A percentile compares a stretch with the other conserved stretches of the same genome.
These are phyloP conservation scores for Callimorpha dominula DNA, from an alignment of 2,888 invertebrate genomes.

Conservation along the genomic window DNA sequence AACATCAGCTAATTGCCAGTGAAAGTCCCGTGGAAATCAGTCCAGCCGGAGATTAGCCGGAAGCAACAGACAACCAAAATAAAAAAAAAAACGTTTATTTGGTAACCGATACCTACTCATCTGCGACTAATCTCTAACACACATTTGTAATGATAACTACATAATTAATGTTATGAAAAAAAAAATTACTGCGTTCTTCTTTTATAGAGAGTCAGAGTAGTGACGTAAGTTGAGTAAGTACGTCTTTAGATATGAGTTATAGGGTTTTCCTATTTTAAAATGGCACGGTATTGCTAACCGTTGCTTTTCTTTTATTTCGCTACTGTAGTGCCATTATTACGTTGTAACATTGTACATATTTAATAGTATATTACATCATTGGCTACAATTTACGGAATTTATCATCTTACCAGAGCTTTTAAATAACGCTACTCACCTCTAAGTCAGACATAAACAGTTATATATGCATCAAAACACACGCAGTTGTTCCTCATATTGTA, in stretches of 20 bases:
- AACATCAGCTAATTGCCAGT: no score
- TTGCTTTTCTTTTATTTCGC: background rate
- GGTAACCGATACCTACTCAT: no score
- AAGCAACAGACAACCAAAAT: no score
- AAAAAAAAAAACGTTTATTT: no score
- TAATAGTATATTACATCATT: background rate
- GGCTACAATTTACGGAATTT: background rate
- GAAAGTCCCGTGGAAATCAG: no score
- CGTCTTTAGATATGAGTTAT: background rate
- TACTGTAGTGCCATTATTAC: background rate
- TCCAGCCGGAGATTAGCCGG: no score
- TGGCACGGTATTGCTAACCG: background rate
- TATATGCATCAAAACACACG: conserved; percentile 18
- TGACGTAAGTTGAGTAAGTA: background rate
- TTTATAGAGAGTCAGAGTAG: background rate
- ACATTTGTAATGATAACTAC: no score
- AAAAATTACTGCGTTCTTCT: no score
- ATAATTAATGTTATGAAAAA: no score
- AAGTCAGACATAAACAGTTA: conserved; percentile 11
- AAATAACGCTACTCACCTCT: conserved; percentile 6
- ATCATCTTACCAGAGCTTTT: conserved; percentile 20
- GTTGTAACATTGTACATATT: background rate
- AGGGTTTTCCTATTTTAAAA: background rate
- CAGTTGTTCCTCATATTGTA: conserved; percentile 31
- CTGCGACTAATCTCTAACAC: no score